Evolutionary conservation across 2,113 vertebrate genomes (phyloP), one percentile per base, ranked within the genome.

Genomic region (Ondatra zibethicus): DNA sequence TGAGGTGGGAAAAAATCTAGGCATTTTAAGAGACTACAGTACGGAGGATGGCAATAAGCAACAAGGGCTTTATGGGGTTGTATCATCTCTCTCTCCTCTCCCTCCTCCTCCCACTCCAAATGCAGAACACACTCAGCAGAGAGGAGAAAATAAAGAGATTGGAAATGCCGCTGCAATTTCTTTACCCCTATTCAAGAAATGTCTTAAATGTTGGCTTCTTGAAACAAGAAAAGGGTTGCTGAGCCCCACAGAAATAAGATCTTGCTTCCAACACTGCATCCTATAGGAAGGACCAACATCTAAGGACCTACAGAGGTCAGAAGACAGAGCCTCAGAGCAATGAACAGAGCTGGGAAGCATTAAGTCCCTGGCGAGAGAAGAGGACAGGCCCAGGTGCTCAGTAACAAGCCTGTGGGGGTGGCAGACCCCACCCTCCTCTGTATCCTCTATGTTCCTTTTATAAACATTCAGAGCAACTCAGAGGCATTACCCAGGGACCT

Each of bases 161-260:
- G 29, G 65, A 72, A 76, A 76, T 31, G 27, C 80, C 55, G 55
- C 88, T 92, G 55, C 45, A 77, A 88, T 80, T 90, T 96, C 70
- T 50, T 93, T 93, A 78, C 78, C 70, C 42, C 78, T 50, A 45
- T 66, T 65, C 86, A 65, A 92, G 52, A 92, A 84, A 36, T 65
- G 45, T n/a, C 55, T 89, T 70, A 58, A 58, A 50, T 63, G 86
- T 78, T 63, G 66, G 94, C 70, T 17, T 78, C 63, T 55, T 39
- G 39, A 42, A 61, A 77, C 90, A 86, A 76, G 45, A 63, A 70
- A 65, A 68, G 8, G 14, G 39, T 47, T 70, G n/a, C 92, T 50
- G 58, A 65, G 23, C n/a, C 47, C 21, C 75, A 70, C 36, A 68
- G 84, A 93, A 89, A 78, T 39, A 47, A 94, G 21, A 73, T 47